phyloP scores from a whole-genome alignment of 2,888 invertebrate genomes.

The Hymenopus coronatus region DNA sequence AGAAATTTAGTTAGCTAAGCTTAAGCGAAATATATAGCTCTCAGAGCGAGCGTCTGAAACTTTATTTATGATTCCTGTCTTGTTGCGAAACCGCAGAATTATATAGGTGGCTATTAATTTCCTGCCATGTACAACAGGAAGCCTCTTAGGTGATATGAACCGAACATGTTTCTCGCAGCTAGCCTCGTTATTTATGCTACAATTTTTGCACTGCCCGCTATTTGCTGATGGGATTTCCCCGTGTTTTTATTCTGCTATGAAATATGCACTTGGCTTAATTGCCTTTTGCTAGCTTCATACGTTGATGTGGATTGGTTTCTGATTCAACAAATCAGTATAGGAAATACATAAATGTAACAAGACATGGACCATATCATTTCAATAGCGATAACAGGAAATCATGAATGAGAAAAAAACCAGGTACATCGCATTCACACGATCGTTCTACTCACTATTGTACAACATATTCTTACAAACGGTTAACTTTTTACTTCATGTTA shows the following conservation, averaged over 20 bases:
- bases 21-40: not conserved
- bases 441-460: no score
- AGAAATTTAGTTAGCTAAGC: not conserved
- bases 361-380: no score
- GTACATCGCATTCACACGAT: no score
- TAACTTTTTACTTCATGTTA: no score
- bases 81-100: not conserved
- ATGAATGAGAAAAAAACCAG: no score
- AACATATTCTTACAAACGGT: no score
- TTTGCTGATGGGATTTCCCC: not conserved
- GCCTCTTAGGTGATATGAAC: not conserved
- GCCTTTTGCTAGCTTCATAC: no score
- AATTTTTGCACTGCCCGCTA: not conserved
- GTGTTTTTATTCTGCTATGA: not conserved
- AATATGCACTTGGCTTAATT: not conserved
- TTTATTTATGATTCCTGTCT: not conserved
- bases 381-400: no score
- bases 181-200: not conserved
- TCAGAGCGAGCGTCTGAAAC: not conserved
- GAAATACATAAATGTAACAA: no score
- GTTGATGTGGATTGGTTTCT: no score
- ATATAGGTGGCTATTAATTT: not conserved
- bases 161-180: not conserved
- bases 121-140: not conserved
- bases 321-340: no score